A percentile compares a stretch with the other conserved stretches of the same genome.
Conservation (phyloP, 2,113 vertebrate species). For the Alligator mississippiensis region DNA sequence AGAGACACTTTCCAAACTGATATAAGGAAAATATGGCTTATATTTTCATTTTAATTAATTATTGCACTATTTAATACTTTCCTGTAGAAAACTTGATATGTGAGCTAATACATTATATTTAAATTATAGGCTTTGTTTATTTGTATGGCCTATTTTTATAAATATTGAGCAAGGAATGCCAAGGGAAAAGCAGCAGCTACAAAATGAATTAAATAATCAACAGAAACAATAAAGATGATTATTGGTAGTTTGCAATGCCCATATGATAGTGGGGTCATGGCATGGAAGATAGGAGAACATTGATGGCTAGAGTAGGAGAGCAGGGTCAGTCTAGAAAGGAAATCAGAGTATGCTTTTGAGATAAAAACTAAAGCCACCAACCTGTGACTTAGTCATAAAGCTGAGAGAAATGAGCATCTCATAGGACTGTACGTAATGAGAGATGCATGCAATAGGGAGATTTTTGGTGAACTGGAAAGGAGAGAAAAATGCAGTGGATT, state of each 20-base stretch:
- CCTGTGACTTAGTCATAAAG: background rate
- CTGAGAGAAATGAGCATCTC: background rate
- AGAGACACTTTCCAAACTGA: background rate
- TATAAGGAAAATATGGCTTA: background rate
- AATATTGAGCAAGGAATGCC: background rate
- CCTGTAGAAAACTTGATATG: background rate
- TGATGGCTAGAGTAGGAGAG: background rate
- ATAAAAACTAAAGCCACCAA: background rate
- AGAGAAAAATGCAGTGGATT: background rate
- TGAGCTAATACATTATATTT: background rate
- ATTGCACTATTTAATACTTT: background rate
- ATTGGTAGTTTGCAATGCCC: fast-evolving
- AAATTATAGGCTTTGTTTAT: background rate
- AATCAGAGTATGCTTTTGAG: background rate
- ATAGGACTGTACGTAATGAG: background rate
- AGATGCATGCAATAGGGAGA: background rate
- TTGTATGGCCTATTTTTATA: background rate
- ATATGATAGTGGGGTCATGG: background rate
- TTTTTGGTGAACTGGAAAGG: background rate
- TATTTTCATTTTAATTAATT: background rate
- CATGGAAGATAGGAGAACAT: background rate
- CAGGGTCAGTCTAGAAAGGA: background rate
- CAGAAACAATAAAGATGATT: background rate
- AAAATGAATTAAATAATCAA: background rate
- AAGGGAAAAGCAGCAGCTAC: background rate